Base-by-base conservation (phyloP, 2,797 vertebrate species). In the Hydrocynus forskahlii region DNA sequence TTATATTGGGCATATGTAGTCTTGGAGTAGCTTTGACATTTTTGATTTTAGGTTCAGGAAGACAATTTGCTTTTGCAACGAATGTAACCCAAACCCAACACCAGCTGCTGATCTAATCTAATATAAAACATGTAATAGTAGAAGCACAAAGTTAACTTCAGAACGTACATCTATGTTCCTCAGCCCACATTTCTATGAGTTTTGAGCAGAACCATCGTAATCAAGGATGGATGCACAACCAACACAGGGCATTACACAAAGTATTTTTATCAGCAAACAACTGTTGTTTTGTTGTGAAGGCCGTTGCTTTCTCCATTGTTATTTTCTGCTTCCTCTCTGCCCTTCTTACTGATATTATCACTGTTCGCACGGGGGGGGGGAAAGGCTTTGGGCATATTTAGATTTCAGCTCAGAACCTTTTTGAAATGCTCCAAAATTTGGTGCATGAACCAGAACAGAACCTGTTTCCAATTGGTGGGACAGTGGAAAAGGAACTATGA, bases 21-120 rank as follows among this genome's bases (percentile, higher is more conserved):
- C 79, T 67, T 2, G 17, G 19, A 60, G 48, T 10, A 40, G 43
- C 45, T 68, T 76, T 54, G 55, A 69, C 52, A 45, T 62, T 76
- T 68, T 69, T 17, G 62, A 80, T 38, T 69, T 76, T 76, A 25
- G 14, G 14, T 43, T 70, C 63, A 43, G 48, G 54, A 45, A 69
- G 73, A 76, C 0, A 45, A 40, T 12, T 64, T 6, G 9, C 50
- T 74, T 69, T 68, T 67, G 25, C 43, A 38, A 75, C 19, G 14
- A 38, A 75, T 57, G 55, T 23, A 10, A 16, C 21, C 2, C 10
- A 35, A 38, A 16, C 25, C 7, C 19, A 57, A 60, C 54, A 38
- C 45, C 9, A 75, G 40, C 29, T 23, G n/a, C 25, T 4, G 7
- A 50, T 60, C 8, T 60, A 52, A 68, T 45, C 38, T 48, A 6